Evolutionary conservation across 2,113 vertebrate species (phyloP).

Genomic region (Myrmecophaga tridactyla): DNA sequence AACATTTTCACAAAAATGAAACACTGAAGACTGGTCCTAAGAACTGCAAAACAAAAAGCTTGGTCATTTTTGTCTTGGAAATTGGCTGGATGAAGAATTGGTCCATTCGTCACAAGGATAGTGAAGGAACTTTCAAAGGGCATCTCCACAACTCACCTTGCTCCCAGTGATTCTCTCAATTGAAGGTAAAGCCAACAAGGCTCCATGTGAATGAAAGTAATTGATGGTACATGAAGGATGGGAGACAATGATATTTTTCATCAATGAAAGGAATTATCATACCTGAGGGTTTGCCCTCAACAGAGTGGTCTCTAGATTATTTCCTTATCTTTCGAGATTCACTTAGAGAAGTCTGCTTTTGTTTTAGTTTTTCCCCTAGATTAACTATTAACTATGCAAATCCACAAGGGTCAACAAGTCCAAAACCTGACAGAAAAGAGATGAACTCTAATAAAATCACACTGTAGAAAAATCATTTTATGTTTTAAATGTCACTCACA

Average conservation of each 20-base stretch:
- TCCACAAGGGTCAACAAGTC: background rate
- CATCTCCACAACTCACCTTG: background rate
- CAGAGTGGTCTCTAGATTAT: background rate
- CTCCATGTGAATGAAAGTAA: background rate
- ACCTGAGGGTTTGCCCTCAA: background rate
- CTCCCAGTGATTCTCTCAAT: background rate
- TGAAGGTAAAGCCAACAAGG: background rate
- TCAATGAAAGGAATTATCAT: background rate
- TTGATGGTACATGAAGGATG: background rate
- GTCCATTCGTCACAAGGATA: background rate
- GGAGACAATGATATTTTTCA: background rate
- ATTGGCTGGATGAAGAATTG: background rate
- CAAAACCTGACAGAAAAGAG: slow-evolving; percentile 11
- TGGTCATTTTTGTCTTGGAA: background rate
- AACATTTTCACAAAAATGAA: slow-evolving; percentile 44
- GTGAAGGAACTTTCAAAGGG: background rate
- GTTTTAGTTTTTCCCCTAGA: background rate
- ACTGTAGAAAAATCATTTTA: slow-evolving; percentile 4
- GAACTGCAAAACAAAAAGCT: background rate
- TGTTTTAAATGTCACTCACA: slow-evolving; percentile 26
- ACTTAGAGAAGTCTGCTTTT: background rate
- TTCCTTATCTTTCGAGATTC: background rate
- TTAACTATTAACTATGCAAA: slow-evolving; percentile 22
- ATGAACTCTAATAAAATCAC: slow-evolving; percentile 28
- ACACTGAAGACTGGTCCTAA: background rate